phyloP scores from a whole-genome alignment of 2,797 vertebrate genomes.

The Epinephelus awoara region DNA sequence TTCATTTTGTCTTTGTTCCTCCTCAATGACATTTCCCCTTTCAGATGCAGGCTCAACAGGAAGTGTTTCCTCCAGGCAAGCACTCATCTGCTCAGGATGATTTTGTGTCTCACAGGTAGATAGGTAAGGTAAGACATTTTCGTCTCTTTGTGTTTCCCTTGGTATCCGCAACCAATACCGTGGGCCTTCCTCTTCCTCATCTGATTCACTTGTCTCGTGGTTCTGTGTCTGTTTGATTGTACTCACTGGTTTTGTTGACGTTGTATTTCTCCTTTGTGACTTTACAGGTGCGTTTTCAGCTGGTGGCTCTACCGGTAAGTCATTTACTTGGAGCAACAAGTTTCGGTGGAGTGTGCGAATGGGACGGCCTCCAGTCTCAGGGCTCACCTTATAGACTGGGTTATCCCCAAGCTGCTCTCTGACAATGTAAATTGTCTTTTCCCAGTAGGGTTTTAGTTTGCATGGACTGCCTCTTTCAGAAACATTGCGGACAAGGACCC shows the following conservation, averaged over 20 bases:
- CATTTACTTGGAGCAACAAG: background rate
- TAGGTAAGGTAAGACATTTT: background rate
- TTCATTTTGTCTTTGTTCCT: background rate
- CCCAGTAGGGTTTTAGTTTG: background rate
- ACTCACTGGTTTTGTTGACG: background rate
- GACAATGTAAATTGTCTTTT: background rate
- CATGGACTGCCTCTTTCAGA: background rate
- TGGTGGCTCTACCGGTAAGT: background rate
- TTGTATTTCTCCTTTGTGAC: background rate
- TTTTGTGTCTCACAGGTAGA: background rate
- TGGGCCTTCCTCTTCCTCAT: constrained; percentile 2
- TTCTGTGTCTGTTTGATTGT: background rate
- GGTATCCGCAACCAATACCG: constrained; percentile 13
- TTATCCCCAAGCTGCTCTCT: background rate
- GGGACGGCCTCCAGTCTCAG: background rate
- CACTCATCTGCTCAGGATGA: background rate
- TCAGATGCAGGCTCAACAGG: background rate
- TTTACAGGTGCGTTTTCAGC: background rate
- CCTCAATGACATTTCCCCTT: background rate
- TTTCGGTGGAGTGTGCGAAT: background rate
- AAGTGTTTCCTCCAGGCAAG: background rate
- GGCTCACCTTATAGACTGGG: background rate
- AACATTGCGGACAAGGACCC: background rate
- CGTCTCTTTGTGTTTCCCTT: background rate
- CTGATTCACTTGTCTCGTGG: constrained; percentile 8